Evolutionary conservation across 2,888 invertebrate genomes (phyloP), one percentile per base, ranked within the genome.

Genomic region (Sarcophaga variegata): DNA sequence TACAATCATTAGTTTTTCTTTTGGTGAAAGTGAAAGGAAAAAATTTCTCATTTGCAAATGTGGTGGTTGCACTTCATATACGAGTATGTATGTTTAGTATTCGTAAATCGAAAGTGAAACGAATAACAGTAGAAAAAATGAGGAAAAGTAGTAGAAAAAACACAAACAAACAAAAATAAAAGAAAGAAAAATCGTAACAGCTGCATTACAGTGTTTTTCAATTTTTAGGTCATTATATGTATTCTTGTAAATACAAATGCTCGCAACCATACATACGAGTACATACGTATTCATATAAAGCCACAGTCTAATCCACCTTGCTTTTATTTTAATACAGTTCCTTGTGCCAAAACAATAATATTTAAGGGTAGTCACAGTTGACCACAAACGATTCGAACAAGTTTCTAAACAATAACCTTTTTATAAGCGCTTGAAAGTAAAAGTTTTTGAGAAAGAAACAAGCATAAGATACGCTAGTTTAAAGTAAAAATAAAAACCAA

Each of bases 141-240:
- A 75, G 63, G 64, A 71, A 80, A 37, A 37, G 3, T 8, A 10
- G 1, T 37, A 37, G 8, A 37, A 10, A 37, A 37, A 37, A 37
- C 2, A 37, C 8, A 37, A 37, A 37, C 8, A 37, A 37, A 37
- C 8, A 37, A 37, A 37, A 37, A 37, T 8, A 37, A 37, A 37
- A 37, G 37, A 37, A 37, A 37, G 37, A 10, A 37, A 37, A 85
- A 85, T 85, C 71, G 76, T 81, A 87, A 87, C 87, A 87, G 87
- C 81, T 87, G 87, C 87, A 82, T 76, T 70, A 84, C 87, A 84
- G 70, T 84, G 79, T 63, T 87, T 80, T 84, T 79, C 71, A 87
- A 84, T 82, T 87, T 86, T 81, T 76, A 84, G 81, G 78, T 76
- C 84, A 84, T 87, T 62, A 83, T 70, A 60, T 75, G 22, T 45